Conservation (phyloP, 2,888 invertebrate genomes). For the Stenotaenia linearis region DNA sequence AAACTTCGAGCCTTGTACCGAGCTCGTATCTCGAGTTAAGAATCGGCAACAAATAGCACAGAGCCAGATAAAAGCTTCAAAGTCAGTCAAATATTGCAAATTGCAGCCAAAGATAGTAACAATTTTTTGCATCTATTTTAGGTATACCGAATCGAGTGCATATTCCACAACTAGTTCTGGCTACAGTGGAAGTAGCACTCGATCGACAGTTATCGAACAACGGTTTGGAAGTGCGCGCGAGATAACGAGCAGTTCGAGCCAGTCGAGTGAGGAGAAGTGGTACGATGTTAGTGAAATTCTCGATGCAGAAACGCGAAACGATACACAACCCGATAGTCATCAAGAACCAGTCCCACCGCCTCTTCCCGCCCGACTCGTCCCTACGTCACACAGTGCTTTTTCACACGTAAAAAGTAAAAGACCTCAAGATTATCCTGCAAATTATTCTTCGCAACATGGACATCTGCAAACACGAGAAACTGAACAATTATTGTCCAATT, state of each 20-base stretch:
- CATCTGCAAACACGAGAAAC: not conserved
- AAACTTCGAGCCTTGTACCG: not conserved
- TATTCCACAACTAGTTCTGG: slow-evolving; percentile 76
- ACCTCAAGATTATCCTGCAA: not conserved
- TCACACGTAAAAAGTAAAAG: slow-evolving; percentile 30
- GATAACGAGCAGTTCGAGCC: slow-evolving; percentile 43
- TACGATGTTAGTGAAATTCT: slow-evolving; percentile 46
- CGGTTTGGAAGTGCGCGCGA: slow-evolving; percentile 27
- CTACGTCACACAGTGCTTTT: slow-evolving; percentile 33
- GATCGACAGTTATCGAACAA: slow-evolving; percentile 27
- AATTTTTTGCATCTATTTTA: too few species aligned
- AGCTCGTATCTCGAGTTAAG: not conserved
- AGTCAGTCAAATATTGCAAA: not conserved
- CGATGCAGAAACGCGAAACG: slow-evolving; percentile 38
- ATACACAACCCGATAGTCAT: slow-evolving; percentile 31
- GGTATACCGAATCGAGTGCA: slow-evolving; percentile 64
- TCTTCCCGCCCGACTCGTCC: slow-evolving; percentile 51
- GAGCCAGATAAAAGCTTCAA: slow-evolving; percentile 27
- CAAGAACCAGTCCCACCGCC: slow-evolving; percentile 51
- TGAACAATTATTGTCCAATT: slow-evolving; percentile 24
- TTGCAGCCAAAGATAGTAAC: too few species aligned
- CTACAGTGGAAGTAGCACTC: slow-evolving; percentile 66
- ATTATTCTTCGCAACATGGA: not conserved
- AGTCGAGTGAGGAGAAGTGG: slow-evolving; percentile 61
- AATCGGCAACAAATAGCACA: slow-evolving; percentile 44